Evolutionary conservation across 2,888 invertebrate species (phyloP), one percentile per base, ranked within the genome.

Genomic region (Meghimatium bilineatum): DNA sequence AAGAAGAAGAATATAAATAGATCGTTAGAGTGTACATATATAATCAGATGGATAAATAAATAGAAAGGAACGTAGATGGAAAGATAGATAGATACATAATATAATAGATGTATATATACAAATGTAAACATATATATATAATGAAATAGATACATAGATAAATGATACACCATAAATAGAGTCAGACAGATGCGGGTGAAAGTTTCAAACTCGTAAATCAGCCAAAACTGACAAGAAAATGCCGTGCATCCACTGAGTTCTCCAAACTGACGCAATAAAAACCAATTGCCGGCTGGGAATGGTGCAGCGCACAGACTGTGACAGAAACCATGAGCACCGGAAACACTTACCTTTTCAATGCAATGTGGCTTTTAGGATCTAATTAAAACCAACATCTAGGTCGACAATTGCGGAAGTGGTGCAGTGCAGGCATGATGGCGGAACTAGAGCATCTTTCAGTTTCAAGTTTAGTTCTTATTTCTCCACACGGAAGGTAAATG

Each of bases 331-430:
- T 52, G 74, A 23, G 20, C 32, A 17, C 74, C 49, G 74, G 74
- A 74, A 74, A 74, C 74, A 52, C 32, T 20, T 74, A 74, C 74
- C 74, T 52, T 23, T 29, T 34, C 20, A 52, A 67, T 44, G 78
- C 29, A 49, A 67, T 20, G 78, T 78, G 67, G 78, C 78, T 78
- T 78, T 78, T 78, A 78, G 63, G 66, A 49, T 66, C 78, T 78
- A 66, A 78, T 78, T 78, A 78, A 78, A 67, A 67, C 66, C 67
- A 66, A 20, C 36, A 60, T 77, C 63, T 34, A 12, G 29, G 56
- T 75, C 34, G 23, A 2, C 56, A 56, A 26, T 26, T 20, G 14
- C 49, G 74, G 74, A 49, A 74, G 52, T 52, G 44, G 44, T 29
- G 52, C 49, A 52, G 49, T 74, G 52, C 2, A 52, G 49, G 74